Evolutionary conservation across 2,113 vertebrate genomes (phyloP).

Genomic region (Oryzias curvinotus): DNA sequence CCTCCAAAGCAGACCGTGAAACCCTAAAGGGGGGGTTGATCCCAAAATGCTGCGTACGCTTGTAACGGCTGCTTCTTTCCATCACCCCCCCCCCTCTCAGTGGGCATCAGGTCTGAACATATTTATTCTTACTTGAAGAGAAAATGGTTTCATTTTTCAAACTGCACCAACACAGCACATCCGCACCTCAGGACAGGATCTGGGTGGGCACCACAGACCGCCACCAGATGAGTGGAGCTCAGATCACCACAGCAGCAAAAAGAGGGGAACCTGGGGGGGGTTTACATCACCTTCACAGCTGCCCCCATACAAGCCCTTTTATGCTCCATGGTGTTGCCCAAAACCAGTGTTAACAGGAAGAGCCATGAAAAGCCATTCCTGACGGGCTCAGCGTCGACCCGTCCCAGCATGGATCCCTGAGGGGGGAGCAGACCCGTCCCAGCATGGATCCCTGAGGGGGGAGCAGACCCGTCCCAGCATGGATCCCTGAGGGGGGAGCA

Average conservation of each 20-base stretch:
- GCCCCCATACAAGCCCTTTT: conserved; percentile 13
- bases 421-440: conserved; percentile 11
- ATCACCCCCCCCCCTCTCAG: too few species aligned
- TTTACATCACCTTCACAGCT: conserved; percentile 22
- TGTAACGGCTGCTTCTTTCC: too few species aligned
- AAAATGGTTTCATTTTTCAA: not conserved
- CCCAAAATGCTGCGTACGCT: too few species aligned
- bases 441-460: conserved; percentile 10
- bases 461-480: conserved; percentile 21
- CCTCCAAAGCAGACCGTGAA: too few species aligned
- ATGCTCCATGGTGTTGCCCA: conserved; percentile 24
- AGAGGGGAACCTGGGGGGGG: not conserved
- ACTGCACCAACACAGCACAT: conserved; percentile 5
- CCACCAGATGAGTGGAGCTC: conserved; percentile 32
- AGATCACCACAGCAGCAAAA: conserved; percentile 3
- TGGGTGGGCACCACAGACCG: conserved; percentile 23
- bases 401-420: conserved; percentile 13
- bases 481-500: conserved; percentile 11
- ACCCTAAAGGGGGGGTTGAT: too few species aligned
- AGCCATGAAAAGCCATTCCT: conserved; percentile 50
- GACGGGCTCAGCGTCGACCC: conserved; percentile 35
- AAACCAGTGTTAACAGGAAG: conserved; percentile 41
- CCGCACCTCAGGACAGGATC: conserved; percentile 8
- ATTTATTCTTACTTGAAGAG: conserved; percentile 11
- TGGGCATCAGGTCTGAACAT: conserved; percentile 1